Conservation (phyloP, 2,797 vertebrate genomes). For the Uromys caudimaculatus region DNA sequence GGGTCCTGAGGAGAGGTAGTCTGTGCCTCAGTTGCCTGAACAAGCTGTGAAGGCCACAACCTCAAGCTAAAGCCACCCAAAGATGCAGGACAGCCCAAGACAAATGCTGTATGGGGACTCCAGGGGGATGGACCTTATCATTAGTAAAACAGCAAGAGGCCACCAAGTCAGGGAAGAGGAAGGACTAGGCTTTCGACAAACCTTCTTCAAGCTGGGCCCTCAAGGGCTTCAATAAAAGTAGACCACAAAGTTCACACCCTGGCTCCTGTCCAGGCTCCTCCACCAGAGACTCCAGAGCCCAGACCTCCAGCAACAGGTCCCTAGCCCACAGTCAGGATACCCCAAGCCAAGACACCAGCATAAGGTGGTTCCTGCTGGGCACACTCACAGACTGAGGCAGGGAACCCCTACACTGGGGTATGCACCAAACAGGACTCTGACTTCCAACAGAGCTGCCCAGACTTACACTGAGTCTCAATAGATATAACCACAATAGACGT, state of each 20-base stretch:
- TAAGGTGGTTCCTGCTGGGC: accelerated
- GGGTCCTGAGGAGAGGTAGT: accelerated
- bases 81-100: background rate
- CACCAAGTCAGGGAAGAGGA: accelerated
- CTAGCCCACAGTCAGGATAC: accelerated
- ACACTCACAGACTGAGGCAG: background rate
- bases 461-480: accelerated
- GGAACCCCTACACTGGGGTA: background rate
- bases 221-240: background rate
- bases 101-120: accelerated
- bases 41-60: background rate
- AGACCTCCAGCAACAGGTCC: too few relatives aligned
- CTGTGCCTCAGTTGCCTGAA: background rate
- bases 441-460: background rate
- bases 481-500: accelerated
- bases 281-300: background rate
- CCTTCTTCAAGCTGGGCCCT: background rate
- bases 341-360: background rate
- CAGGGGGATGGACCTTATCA: accelerated
- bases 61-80: background rate
- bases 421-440: too few relatives aligned
- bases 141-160: accelerated
- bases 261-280: too few relatives aligned
- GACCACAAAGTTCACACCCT: background rate
- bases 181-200: accelerated